phyloP scores from a whole-genome alignment of 53 echinoderm and acorn worm genomes.

The Stichopus horrens region DNA sequence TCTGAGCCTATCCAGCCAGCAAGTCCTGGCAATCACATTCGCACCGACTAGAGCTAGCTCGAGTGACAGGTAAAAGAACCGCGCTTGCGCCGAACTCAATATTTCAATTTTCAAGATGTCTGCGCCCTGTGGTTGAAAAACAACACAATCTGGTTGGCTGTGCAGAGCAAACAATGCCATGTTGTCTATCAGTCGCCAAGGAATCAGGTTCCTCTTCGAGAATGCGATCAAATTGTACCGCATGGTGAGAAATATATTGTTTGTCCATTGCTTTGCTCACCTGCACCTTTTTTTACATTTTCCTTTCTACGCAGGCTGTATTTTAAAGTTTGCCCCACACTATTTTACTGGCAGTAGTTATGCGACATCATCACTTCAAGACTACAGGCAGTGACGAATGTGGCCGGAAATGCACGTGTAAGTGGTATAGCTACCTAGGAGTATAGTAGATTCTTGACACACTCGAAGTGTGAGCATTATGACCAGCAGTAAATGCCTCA shows the following conservation, averaged over 20 bases:
- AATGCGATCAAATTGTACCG: background rate
- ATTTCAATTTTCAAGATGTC: background rate
- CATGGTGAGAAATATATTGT: background rate
- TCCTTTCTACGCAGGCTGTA: background rate
- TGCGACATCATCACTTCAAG: too few species aligned
- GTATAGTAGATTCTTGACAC: too few species aligned
- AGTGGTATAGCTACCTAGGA: too few species aligned
- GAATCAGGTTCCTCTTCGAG: background rate
- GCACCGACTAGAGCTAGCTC: too few species aligned
- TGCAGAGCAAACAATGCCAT: background rate
- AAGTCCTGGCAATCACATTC: too few species aligned
- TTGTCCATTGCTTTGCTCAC: background rate
- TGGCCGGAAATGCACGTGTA: too few species aligned
- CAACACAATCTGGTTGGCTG: background rate
- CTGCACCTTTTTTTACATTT: background rate
- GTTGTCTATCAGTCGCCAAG: background rate
- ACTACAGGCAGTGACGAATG: too few species aligned
- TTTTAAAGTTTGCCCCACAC: too few species aligned
- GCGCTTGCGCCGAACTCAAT: background rate
- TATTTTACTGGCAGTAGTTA: too few species aligned
- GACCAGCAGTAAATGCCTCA: too few species aligned
- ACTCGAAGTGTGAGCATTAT: too few species aligned
- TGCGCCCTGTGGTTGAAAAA: background rate
- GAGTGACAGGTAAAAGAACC: background rate
- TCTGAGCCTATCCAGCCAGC: too few species aligned